Evolutionary conservation across 2,113 vertebrate genomes (phyloP).

Genomic region (Redunca redunca): DNA sequence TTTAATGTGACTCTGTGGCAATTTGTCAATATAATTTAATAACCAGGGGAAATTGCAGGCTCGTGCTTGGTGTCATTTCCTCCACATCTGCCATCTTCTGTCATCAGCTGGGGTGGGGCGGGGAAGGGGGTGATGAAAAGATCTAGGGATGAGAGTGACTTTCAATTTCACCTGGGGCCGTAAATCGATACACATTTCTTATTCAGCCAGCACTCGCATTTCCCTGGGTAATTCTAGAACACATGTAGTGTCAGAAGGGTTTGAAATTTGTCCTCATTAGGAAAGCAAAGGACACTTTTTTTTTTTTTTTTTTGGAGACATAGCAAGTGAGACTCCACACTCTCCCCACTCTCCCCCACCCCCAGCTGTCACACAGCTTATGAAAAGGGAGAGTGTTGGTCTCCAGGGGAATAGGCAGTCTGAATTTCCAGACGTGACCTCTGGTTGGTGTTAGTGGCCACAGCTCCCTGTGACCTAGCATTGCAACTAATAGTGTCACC

Average conservation of each 20-base stretch:
- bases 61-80: constrained; percentile 12
- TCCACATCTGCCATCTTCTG: constrained; percentile 48
- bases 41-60: not conserved
- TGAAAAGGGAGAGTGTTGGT: constrained; percentile 22
- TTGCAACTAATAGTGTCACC: not conserved
- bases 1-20: not conserved
- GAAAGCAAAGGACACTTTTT: constrained; percentile 72
- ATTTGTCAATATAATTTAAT: constrained; percentile 63
- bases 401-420: not conserved
- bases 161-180: constrained; percentile 77
- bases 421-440: not conserved
- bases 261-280: constrained; percentile 81
- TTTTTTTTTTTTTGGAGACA: constrained; percentile 70
- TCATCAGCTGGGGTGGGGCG: not conserved
- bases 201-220: constrained; percentile 72
- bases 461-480: not conserved
- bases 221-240: constrained; percentile 77
- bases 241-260: constrained; percentile 73
- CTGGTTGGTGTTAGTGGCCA: not conserved
- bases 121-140: constrained; percentile 25
- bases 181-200: constrained; percentile 81
- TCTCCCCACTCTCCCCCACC: constrained; percentile 44
- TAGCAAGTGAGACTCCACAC: constrained; percentile 59
- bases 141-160: constrained; percentile 49
- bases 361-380: constrained; percentile 30